phyloP scores from a whole-genome alignment of 2,113 vertebrate species.

The Thalassoma bifasciatum region DNA sequence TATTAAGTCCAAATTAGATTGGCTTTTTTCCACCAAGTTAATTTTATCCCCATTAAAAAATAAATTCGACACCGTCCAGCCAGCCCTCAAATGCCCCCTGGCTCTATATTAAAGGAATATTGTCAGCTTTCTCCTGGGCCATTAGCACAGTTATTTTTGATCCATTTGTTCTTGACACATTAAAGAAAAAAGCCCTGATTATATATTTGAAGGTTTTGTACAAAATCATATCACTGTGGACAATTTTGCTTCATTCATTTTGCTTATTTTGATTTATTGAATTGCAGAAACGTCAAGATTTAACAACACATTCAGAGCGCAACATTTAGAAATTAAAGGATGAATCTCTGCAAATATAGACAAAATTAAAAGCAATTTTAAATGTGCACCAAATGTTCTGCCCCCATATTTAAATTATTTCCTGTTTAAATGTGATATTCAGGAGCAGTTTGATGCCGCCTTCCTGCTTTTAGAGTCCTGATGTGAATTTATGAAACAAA shows the following conservation, averaged over 20 bases:
- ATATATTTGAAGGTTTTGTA: not conserved
- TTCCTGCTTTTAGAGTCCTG: no score
- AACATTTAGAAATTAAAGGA: not conserved
- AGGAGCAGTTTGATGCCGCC: no score
- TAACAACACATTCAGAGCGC: not conserved
- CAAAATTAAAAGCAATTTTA: not conserved
- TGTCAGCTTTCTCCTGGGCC: slow-evolving; percentile 45
- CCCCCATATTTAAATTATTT: no score
- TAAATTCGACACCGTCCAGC: slow-evolving; percentile 47
- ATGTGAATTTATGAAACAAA: no score
- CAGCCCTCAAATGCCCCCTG: slow-evolving; percentile 53
- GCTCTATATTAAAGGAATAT: slow-evolving; percentile 48
- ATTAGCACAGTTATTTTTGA: slow-evolving; percentile 17
- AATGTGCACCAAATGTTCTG: not conserved
- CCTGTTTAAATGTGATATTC: no score
- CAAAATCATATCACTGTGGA: not conserved
- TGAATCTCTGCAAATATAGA: not conserved
- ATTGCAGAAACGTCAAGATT: not conserved
- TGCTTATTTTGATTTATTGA: not conserved
- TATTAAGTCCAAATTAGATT: slow-evolving; percentile 77
- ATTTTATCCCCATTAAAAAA: slow-evolving; percentile 68
- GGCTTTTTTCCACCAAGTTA: slow-evolving; percentile 45
- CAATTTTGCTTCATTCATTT: not conserved
- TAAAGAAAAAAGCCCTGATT: slow-evolving; percentile 16
- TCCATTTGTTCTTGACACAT: slow-evolving; percentile 17